Percentiles rank a stretch among this genome's conserved stretches.
Evolutionary conservation across 1,140 invertebrate genomes (phyloP).

Genomic region (Leptinotarsa undecemlineata): DNA sequence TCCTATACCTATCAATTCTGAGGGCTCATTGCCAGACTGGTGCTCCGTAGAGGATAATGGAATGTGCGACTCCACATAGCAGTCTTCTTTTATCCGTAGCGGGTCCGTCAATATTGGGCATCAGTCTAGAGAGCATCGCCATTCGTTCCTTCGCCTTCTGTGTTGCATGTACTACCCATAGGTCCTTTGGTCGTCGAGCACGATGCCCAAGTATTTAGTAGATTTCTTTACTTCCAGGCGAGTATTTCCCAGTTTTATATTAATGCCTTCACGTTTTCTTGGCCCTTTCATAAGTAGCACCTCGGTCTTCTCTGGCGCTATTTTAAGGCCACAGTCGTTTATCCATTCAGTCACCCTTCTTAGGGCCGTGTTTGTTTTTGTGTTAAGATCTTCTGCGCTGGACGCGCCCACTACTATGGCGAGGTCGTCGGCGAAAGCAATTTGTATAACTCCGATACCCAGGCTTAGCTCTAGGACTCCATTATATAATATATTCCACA

Average conservation of each 20-base stretch:
- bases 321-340: not conserved
- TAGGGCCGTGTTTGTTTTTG: not conserved
- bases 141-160: constrained; percentile 21
- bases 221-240: not conserved
- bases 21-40: constrained; percentile 30
- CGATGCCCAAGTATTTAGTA: constrained; percentile 29
- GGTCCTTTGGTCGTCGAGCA: constrained; percentile 6
- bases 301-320: constrained; percentile 25
- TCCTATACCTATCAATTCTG: constrained; percentile 13
- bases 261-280: constrained; percentile 7
- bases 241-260: not conserved
- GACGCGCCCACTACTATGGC: constrained; percentile 32
- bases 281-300: constrained; percentile 10
- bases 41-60: constrained; percentile 30
- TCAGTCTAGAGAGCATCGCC: constrained; percentile 16
- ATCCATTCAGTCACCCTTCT: not conserved
- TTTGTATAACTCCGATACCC: constrained; percentile 28
- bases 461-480: constrained; percentile 35
- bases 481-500: constrained; percentile 51
- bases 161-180: constrained; percentile 11
- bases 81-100: constrained; percentile 7
- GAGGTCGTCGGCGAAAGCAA: constrained; percentile 49
- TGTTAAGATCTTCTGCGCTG: not conserved
- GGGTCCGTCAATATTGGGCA: constrained; percentile 30
- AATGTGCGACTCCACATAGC: constrained; percentile 1